These are phyloP conservation scores for Danionella dracula DNA, from an alignment of 2,797 vertebrate species.

Conservation along the genomic window DNA sequence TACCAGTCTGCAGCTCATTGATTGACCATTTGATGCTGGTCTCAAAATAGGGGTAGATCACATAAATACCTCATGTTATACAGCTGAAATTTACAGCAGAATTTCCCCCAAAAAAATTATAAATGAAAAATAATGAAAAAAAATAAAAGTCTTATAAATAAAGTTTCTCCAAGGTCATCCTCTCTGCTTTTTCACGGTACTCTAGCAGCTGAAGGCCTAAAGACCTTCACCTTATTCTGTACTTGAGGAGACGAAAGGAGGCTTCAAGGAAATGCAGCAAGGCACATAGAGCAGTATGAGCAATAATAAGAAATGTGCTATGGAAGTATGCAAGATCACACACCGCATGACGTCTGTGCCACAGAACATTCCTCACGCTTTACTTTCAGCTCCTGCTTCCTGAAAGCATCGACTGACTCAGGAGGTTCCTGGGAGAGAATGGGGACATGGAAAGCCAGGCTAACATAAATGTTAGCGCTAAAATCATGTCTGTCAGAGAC, in stretches of 20 bases:
- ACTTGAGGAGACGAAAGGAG: not conserved
- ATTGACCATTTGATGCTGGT: too few relatives aligned
- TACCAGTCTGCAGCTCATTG: too few relatives aligned
- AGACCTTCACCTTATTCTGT: not conserved
- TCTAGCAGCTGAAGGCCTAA: conserved; percentile 4
- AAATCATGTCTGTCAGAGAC: too few relatives aligned
- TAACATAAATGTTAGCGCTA: too few relatives aligned
- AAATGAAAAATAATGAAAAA: too few relatives aligned
- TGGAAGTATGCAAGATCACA: conserved; percentile 58
- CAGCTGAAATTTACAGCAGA: too few relatives aligned
- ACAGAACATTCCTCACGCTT: conserved; percentile 65
- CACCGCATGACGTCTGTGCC: conserved; percentile 62
- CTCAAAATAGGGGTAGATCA: too few relatives aligned
- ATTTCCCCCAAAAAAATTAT: too few relatives aligned
- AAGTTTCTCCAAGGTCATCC: too few relatives aligned
- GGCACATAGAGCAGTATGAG: conserved; percentile 25
- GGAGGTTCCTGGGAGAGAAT: conserved; percentile 41
- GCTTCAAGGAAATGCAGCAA: conserved; percentile 61
- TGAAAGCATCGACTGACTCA: conserved; percentile 58
- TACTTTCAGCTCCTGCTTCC: conserved; percentile 34
- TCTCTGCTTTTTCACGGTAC: not conserved
- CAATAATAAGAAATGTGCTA: conserved; percentile 50
- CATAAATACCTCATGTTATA: too few relatives aligned
- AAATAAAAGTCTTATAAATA: too few relatives aligned
- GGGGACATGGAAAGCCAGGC: conserved; percentile 50